Percentiles rank a stretch among this genome's conserved stretches.
These are phyloP conservation scores for Cyclargus thomasi DNA, from an alignment of 1,140 invertebrate genomes.

Conservation along the genomic window DNA sequence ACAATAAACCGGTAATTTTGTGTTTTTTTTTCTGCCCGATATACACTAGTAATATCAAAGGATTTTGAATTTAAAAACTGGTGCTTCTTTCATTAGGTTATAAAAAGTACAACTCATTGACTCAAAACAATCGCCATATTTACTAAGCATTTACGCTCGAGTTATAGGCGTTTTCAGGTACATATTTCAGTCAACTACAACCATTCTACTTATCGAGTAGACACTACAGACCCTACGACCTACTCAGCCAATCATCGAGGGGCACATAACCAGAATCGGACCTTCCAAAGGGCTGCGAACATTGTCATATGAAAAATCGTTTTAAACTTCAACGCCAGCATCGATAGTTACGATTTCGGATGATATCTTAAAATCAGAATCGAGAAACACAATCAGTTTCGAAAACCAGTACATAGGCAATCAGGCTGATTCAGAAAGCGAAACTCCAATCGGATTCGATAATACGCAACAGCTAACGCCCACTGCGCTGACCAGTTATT, in stretches of 20 bases:
- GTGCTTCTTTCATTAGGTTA: neutral
- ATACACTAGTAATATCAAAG: neutral
- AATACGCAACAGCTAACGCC: no score
- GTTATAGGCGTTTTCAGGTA: conserved; percentile 1
- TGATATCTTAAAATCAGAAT: no score
- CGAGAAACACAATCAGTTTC: no score
- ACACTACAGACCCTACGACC: neutral
- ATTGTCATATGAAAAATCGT: neutral
- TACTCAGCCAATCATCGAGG: neutral
- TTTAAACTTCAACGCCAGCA: no score
- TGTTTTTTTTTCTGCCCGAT: no score
- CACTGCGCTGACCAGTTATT: no score
- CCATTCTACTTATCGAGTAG: neutral
- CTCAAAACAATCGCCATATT: neutral
- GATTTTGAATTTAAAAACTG: neutral
- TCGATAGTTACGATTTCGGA: no score
- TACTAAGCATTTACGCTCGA: neutral
- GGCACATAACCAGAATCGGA: neutral
- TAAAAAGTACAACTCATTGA: neutral
- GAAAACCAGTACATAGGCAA: no score
- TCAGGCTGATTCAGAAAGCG: no score
- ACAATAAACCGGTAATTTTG: neutral
- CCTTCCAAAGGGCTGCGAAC: neutral
- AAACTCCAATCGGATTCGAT: no score
- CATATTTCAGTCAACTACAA: conserved; percentile 7